A percentile compares a stretch with the other conserved stretches of the same genome.
Evolutionary conservation across 2,797 vertebrate genomes (phyloP).

Genomic region (Podargus strigoides): DNA sequence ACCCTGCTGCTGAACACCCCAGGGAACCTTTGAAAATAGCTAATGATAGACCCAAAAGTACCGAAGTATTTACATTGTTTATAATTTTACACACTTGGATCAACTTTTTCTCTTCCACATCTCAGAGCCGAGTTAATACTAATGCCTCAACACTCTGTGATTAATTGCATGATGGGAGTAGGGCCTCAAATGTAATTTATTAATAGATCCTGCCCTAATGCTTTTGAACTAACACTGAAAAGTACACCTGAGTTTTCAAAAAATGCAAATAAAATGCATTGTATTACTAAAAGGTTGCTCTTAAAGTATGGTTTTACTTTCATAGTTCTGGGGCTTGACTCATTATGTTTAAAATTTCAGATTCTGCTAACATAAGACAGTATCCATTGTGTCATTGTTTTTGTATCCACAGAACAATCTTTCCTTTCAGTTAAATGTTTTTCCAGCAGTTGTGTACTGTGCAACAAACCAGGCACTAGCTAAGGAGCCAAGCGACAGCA

Average conservation of each 20-base stretch:
- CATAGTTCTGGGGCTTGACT: neutral
- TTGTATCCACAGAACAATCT: neutral
- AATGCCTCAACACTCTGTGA: neutral
- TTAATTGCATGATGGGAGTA: neutral
- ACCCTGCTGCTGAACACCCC: rapidly evolving
- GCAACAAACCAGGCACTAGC: neutral
- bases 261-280: neutral
- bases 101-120: neutral
- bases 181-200: neutral
- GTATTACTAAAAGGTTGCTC: neutral
- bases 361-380: neutral
- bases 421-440: neutral
- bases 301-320: neutral
- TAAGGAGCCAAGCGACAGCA: neutral
- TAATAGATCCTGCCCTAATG: neutral
- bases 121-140: neutral
- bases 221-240: neutral
- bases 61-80: neutral
- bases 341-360: neutral
- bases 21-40: neutral
- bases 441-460: neutral
- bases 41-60: neutral
- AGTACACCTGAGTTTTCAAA: neutral
- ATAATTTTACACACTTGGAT: neutral
- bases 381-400: neutral